Conservation (phyloP, 1,140 invertebrate species). For the Megalonaias nervosa region DNA sequence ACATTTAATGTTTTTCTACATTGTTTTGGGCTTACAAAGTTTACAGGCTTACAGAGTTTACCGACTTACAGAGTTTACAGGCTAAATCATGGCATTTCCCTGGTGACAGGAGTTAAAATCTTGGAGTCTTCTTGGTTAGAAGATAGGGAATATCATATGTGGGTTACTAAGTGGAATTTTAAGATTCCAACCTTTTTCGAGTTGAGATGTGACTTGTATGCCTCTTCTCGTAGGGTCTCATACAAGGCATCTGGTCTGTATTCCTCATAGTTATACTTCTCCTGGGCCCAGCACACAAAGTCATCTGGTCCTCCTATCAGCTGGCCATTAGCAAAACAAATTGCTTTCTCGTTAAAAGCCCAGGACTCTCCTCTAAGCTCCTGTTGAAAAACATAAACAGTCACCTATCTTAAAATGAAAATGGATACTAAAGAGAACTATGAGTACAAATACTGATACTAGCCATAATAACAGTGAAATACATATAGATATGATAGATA, state of each 20-base stretch:
- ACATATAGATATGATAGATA: not conserved
- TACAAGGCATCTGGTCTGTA: constrained; percentile 66
- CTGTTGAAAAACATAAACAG: constrained; percentile 43
- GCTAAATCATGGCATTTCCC: too few relatives aligned
- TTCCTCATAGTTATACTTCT: constrained; percentile 66
- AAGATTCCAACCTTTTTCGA: constrained; percentile 57
- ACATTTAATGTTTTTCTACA: too few relatives aligned
- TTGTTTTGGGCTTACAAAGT: too few relatives aligned
- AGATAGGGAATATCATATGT: too few relatives aligned
- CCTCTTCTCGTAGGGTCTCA: constrained; percentile 64
- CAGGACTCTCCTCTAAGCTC: constrained; percentile 69
- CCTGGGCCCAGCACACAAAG: constrained; percentile 67
- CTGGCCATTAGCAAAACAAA: constrained; percentile 66
- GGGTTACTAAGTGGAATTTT: too few relatives aligned
- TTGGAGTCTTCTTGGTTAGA: too few relatives aligned
- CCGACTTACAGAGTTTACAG: too few relatives aligned
- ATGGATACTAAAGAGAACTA: not conserved
- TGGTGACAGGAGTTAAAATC: too few relatives aligned
- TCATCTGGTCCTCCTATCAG: constrained; percentile 67
- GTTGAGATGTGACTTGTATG: constrained; percentile 65
- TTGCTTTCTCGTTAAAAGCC: constrained; percentile 67
- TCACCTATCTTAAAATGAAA: not conserved
- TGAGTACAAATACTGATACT: not conserved
- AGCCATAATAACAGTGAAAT: not conserved
- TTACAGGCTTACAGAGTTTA: too few relatives aligned